phyloP scores from a whole-genome alignment of 53 echinoderm and acorn worm species.

The Holothuria leucospilota region DNA sequence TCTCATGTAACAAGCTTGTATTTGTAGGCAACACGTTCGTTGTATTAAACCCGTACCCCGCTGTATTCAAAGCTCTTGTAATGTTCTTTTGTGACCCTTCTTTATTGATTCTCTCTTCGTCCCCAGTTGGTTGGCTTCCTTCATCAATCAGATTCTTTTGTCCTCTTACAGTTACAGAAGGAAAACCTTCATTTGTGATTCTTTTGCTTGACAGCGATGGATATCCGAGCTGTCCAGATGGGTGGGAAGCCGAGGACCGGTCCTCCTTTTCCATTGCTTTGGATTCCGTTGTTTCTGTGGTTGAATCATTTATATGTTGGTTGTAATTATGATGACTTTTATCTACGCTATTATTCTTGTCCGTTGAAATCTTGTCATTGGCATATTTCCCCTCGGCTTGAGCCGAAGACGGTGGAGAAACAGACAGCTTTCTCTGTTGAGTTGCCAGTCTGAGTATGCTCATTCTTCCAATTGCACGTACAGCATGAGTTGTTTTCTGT shows the following conservation, averaged over 20 bases:
- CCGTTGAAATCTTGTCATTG: background rate
- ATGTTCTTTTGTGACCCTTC: background rate
- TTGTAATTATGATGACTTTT: background rate
- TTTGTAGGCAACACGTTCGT: background rate
- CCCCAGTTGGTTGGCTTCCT: constrained; percentile 26
- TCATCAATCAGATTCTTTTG: constrained; percentile 18
- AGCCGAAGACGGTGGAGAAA: constrained; percentile 3
- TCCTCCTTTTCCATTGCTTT: too few species aligned
- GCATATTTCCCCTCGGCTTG: background rate
- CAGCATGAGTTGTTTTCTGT: constrained; percentile 95
- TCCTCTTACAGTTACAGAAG: background rate
- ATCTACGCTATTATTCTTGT: background rate
- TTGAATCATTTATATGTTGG: constrained; percentile 11
- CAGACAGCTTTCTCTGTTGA: constrained; percentile 52
- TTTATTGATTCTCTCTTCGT: constrained; percentile 23
- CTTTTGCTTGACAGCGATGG: background rate
- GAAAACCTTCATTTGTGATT: constrained; percentile 11
- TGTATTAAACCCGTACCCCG: constrained; percentile 36
- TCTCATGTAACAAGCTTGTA: background rate
- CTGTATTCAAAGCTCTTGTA: constrained; percentile 4
- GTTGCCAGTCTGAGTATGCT: constrained; percentile 77
- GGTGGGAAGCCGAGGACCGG: too few species aligned
- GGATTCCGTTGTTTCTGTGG: background rate
- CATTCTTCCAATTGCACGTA: constrained; percentile 97
- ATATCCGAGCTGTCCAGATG: too few species aligned